Conservation (phyloP, 2,888 invertebrate genomes). For the Lasioglossum zephyrum region DNA sequence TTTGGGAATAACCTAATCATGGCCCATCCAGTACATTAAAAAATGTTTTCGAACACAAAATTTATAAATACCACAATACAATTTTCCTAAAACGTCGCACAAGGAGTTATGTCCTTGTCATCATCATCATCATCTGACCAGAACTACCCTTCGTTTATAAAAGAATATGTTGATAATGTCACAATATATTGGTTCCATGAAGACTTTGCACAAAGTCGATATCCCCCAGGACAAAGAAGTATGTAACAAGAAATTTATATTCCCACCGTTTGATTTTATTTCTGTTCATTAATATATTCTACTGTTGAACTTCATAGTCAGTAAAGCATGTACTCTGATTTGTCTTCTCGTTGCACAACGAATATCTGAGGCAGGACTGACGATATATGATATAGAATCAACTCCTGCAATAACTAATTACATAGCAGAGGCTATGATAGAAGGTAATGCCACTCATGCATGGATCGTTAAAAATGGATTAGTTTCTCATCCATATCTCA, state of each 20-base stretch:
- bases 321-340: conserved; percentile 88
- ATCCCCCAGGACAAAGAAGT: conserved; percentile 84
- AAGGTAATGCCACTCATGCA: conserved; percentile 86
- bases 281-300: conserved; percentile 11
- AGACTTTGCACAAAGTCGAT: conserved; percentile 87
- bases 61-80: conserved; percentile 51
- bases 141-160: conserved; percentile 75
- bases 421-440: conserved; percentile 86
- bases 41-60: conserved; percentile 63
- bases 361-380: conserved; percentile 71
- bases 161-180: conserved; percentile 73
- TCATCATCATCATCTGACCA: conserved; percentile 75
- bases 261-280: not conserved
- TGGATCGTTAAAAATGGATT: conserved; percentile 76
- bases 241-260: conserved; percentile 38
- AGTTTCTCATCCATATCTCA: conserved; percentile 79
- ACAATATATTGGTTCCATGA: conserved; percentile 86
- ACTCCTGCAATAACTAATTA: conserved; percentile 83
- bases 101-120: conserved; percentile 77
- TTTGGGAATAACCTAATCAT: not conserved
- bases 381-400: conserved; percentile 70
- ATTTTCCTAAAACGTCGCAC: conserved; percentile 38
- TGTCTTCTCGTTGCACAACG: conserved; percentile 86
- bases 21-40: conserved; percentile 26
- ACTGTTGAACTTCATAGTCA: conserved; percentile 80